Evolutionary conservation across 2,113 vertebrate genomes (phyloP).

Genomic region (Elephantulus edwardii): DNA sequence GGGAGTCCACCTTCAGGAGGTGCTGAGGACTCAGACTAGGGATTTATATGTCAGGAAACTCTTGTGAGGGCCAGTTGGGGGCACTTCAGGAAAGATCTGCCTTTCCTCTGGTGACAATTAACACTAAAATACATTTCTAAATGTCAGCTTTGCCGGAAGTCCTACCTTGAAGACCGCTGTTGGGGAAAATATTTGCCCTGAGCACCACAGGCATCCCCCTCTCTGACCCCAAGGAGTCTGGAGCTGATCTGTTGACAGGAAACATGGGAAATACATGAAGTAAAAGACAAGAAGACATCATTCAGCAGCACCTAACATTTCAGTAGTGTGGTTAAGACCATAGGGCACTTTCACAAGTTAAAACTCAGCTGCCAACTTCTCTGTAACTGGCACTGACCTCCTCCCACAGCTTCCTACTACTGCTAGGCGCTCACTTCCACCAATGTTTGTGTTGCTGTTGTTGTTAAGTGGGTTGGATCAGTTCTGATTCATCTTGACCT

Average conservation of each 20-base stretch:
- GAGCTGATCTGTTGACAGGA: neutral
- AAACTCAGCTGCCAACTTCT: neutral
- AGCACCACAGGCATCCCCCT: neutral
- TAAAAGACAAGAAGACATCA: fast-evolving
- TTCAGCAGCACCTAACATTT: neutral
- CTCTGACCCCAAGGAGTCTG: neutral
- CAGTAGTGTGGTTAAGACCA: neutral
- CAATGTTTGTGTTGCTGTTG: neutral
- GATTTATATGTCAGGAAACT: neutral
- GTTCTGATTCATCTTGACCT: neutral
- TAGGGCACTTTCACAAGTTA: too few species aligned
- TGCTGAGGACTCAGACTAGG: neutral
- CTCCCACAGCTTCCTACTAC: neutral
- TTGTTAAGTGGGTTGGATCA: neutral
- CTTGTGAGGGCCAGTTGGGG: neutral
- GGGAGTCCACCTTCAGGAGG: neutral
- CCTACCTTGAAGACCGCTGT: neutral
- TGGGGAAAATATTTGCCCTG: neutral
- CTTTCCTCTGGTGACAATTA: neutral
- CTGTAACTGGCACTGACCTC: neutral
- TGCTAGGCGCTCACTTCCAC: neutral
- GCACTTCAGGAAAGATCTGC: neutral
- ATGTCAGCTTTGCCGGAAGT: neutral
- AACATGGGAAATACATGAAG: too few species aligned
- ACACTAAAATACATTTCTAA: neutral